Base-by-base conservation (phyloP, 1,140 invertebrate species). In the Battus philenor region DNA sequence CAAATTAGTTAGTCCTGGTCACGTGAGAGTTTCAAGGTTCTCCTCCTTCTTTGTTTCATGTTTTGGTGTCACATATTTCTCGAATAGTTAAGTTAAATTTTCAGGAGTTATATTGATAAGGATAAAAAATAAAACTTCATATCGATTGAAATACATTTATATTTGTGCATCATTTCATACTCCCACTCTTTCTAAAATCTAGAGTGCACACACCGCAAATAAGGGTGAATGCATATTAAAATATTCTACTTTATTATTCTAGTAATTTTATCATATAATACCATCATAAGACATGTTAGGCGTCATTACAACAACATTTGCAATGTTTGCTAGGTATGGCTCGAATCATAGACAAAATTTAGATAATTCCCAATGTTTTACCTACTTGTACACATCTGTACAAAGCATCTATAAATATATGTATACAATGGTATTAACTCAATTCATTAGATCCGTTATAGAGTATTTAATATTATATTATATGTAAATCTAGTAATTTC, bases 241-340 rank as follows among this genome's bases (percentile, higher is more conserved):
- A 64, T 70, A 73, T 59, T 67, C 60, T 70, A 72, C 67, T 70
- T 77, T 73, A 69, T 75, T 74, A 27, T 13, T 29, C 38, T 27
- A 71, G 67, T 69, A 64, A 68, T 64, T 60, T 61, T 63, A 66
- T 67, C 60, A 55, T 51, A 59, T 65, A n/a, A n/a, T 52, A 39
- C n/a, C 38, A 75, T 84, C 80, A 84, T 84, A 84, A 84, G 80
- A 84, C 77, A 81, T 81, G 78, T 66, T 78, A 59, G 78, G 79
- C 81, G 80, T 77, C 77, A 65, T 79, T 45, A 60, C 57, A 61
- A 65, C 48, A 60, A 46, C 36, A 70, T 66, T 68, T 73, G 69
- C 59, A 56, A 64, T 50, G 32, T 56, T 54, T 38, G 50, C 49
- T 66, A 71, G 50, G 47, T 69, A 75, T 71, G 68, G 71, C 67